Evolutionary conservation across 2,113 vertebrate species (phyloP), one percentile per base, ranked within the genome.

Genomic region (Oncorhynchus nerka): DNA sequence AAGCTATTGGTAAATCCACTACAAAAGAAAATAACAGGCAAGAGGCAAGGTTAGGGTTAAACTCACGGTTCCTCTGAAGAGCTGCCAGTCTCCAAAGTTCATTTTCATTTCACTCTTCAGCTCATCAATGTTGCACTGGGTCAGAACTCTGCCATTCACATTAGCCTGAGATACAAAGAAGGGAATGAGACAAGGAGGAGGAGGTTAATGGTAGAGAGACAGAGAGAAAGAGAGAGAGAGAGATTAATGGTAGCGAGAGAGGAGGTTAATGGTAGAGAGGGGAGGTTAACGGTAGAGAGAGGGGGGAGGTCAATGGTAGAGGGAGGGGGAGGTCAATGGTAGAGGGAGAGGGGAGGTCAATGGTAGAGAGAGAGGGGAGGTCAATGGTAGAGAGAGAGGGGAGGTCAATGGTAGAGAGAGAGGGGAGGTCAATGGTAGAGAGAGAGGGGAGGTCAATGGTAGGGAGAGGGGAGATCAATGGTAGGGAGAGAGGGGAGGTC

Each of bases 1-100:
- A 55, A 19, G 51, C 13, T 55, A 19, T 4, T 55, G 51, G 12
- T 55, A 55, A 55, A 55, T 55, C 4, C 4, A 55, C 51, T 19
- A 55, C 51, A 19, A 19, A 55, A 4, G 4, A 19, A 55, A 55
- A 15, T 1, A 51, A 15, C 15, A 15, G 3, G 4, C 15, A 13
- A 51, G 12, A 55, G 51, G 16, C 30, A 32, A 32, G 30, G 19
- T 11, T 24, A 39, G 5, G 64, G 26, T 26, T 15, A 1, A 32
- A 77, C 95, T 94, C 87, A 99, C 98, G 81, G 89, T 93, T 85
- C 95, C 97, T 86, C 94, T 95, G 88, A 99, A 99, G 22, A 99
- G 95, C 70, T 99, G 98, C 98, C 98, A 99, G 91, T 99, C 98
- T 79, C 98, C 98, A 90, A 99, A 99, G 90, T 99, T 99, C 98